A percentile compares a stretch with the other conserved stretches of the same genome.
Evolutionary conservation across 2,113 vertebrate genomes (phyloP).

Genomic region (Oncorhynchus gorbuscha): DNA sequence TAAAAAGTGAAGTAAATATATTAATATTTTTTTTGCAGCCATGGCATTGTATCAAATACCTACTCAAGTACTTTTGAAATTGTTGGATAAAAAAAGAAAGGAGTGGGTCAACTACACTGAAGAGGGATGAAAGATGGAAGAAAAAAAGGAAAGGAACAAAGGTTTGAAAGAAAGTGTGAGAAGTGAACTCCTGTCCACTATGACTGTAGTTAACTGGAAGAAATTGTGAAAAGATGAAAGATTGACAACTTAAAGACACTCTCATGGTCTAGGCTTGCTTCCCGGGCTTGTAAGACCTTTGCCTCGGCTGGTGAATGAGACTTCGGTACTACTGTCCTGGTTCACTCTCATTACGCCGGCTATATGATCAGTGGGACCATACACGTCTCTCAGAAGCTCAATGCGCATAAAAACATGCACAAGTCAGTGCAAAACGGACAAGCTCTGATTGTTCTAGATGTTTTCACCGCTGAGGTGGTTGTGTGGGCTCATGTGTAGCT

Average conservation of each 20-base stretch:
- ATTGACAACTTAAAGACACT: constrained; percentile 32
- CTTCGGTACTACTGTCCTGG: neutral
- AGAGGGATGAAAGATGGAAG: constrained; percentile 20
- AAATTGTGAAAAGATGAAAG: constrained; percentile 7
- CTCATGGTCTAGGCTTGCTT: constrained; percentile 31
- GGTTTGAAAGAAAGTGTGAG: constrained; percentile 32
- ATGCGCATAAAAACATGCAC: constrained; percentile 39
- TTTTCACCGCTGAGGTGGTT: constrained; percentile 29
- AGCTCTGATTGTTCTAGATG: constrained; percentile 32
- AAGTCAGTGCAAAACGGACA: constrained; percentile 52
- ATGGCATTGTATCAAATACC: constrained; percentile 52
- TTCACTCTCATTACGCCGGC: constrained; percentile 38
- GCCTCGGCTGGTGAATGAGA: neutral
- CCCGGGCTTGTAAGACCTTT: constrained; percentile 3
- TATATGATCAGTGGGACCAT: neutral
- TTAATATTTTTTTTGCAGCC: constrained; percentile 15
- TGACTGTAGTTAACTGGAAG: constrained; percentile 33
- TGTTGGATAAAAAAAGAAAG: constrained; percentile 54
- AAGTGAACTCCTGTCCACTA: constrained; percentile 36
- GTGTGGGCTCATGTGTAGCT: constrained; percentile 2
- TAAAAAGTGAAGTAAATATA: neutral
- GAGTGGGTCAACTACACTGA: constrained; percentile 37
- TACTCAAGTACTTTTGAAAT: constrained; percentile 51
- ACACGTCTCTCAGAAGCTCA: constrained; percentile 45
- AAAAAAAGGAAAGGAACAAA: neutral